Percentiles rank a stretch among this genome's conserved stretches.
Conservation (phyloP, 1,140 invertebrate species). For the Drosophila lacertosa region DNA sequence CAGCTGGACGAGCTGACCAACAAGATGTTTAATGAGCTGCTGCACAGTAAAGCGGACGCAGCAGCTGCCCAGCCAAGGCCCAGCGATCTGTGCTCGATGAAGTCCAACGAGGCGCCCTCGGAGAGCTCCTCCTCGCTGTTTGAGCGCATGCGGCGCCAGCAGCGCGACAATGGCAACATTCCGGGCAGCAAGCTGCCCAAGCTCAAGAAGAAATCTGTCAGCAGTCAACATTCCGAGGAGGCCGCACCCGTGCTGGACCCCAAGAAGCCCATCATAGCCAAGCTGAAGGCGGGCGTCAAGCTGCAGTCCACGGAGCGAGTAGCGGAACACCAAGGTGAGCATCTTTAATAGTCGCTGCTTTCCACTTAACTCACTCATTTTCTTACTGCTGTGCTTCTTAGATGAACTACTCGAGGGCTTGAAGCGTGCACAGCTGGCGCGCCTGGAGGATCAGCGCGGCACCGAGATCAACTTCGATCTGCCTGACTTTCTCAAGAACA, state of each 20-base stretch:
- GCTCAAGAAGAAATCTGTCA: slow-evolving; percentile 72
- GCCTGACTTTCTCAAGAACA: slow-evolving; percentile 91
- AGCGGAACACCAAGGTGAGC: slow-evolving; percentile 88
- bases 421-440: slow-evolving; percentile 89
- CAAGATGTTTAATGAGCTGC: slow-evolving; percentile 92
- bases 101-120: slow-evolving; percentile 90
- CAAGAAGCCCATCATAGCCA: slow-evolving; percentile 88
- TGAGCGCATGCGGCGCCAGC: slow-evolving; percentile 87
- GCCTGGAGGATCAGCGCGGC: slow-evolving; percentile 92
- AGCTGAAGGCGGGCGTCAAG: slow-evolving; percentile 89
- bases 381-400: slow-evolving; percentile 19
- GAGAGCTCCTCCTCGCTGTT: slow-evolving; percentile 88
- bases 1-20: slow-evolving; percentile 93
- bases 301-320: slow-evolving; percentile 86
- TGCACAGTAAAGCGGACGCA: slow-evolving; percentile 88
- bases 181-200: slow-evolving; percentile 72
- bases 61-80: slow-evolving; percentile 50
- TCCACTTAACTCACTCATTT: background rate
- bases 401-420: slow-evolving; percentile 90
- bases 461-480: slow-evolving; percentile 92
- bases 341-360: background rate
- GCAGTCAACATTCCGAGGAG: slow-evolving; percentile 76
- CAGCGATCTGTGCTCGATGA: slow-evolving; percentile 68
- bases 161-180: slow-evolving; percentile 84
- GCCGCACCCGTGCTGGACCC: slow-evolving; percentile 34